Base-by-base conservation (phyloP, 2,797 vertebrate species). In the Leuciscus waleckii region DNA sequence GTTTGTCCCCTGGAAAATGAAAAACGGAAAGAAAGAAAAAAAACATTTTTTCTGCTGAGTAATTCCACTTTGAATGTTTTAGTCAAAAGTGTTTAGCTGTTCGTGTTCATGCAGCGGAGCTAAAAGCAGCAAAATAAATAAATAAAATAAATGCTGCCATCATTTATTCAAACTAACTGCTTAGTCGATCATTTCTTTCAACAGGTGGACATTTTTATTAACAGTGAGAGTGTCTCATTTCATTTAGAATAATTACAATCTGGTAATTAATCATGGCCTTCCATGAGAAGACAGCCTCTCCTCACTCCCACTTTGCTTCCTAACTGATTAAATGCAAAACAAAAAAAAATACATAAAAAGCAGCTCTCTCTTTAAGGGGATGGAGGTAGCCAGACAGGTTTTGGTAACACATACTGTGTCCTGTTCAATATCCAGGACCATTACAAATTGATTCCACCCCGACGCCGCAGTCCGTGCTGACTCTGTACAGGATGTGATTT, bases 1-100 rank as follows among this genome's bases (percentile, higher is more conserved):
- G 93, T 99, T 99, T 83, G 98, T 99, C 68, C 98, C 98, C 98
- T 99, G 91, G 39, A 56, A 26, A 73, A 39, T 8, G 43, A 14
- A 13, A 79, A 49, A 14, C 46, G 3, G 46, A 49, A 49, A 46
- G 4, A 13, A 67, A 5, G 10, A 29, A 35, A 23, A 67, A 0
- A 2, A 51, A 39, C 16, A n/a, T 67, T 23, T 56, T 17, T 76
- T 76, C 75, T 41, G 14, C 23, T 3, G 23, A 32, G 35, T 26
- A 6, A 17, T 41, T 39, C 23, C 35, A 58, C 7, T 4, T 41
- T 61, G 4, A 76, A 16, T 3, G 3, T 61, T 61, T 76, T n/a
- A 39, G 37, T 58, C 35, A 77, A 32, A 56, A 58, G 21, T 26
- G 54, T 61, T 77, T 11, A 58, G 49, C 7, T 76, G 32, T 6